Evolutionary conservation across 2,113 vertebrate species (phyloP), one percentile per base, ranked within the genome.

Genomic region (Cephalopholis sonnerati): DNA sequence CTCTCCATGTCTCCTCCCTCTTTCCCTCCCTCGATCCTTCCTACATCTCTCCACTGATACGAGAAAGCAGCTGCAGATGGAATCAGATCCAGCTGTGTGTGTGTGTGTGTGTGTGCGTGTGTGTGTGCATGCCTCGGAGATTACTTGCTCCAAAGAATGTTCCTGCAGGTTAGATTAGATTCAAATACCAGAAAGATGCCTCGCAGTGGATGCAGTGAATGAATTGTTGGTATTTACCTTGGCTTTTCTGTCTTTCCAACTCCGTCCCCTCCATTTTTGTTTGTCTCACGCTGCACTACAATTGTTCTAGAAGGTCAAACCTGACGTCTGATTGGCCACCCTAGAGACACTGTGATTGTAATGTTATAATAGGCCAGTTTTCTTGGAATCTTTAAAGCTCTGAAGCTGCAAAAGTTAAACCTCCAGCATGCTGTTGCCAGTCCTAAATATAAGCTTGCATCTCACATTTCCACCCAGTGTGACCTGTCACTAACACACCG

Each of bases 81-180:
- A 86, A 90, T 89, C 29, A 87, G 61, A 84, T 82, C 79, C 88
- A 91, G 75, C 77, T 92, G 80, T 90, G 77, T 87, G 77, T 81
- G 58, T 67, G 53, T 77, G 51, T 80, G 69, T 79, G 32, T 68
- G 44, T 77, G 48, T 72, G 41, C 53, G 58, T 66, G 66, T 74
- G 65, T 89, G 87, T 86, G 65, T 80, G 76, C 65, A 36, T 74
- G 75, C 87, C 65, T 55, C 16, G 48, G 25, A 78, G 64, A 70
- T 81, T 79, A 79, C 78, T 76, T 68, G 17, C 58, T 77, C 36
- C 20, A 69, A 68, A 73, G 70, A 87, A 80, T 77, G 53, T 61
- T 67, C 48, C 67, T 63, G 54, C 80, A 78, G 75, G 29, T 91
- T 50, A 32, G 74, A 82, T 81, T 80, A 48, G 15, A 62, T 24